Base-by-base conservation (phyloP, 2,797 vertebrate genomes). In the Pipistrellus pipistrellus region DNA sequence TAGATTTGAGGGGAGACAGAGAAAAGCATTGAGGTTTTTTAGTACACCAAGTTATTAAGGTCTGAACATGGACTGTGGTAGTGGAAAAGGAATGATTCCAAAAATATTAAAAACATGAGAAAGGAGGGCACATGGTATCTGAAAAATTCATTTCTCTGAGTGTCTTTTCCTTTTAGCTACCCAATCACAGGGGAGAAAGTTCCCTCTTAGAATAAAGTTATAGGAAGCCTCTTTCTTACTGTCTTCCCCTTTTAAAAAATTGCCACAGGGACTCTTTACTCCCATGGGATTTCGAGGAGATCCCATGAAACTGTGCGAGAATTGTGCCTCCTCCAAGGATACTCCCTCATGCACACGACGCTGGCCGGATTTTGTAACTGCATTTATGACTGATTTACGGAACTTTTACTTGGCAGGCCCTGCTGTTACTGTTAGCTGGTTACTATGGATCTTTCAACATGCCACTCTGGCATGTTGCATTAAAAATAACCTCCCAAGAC, bases 371-470 rank as follows among this genome's bases (percentile, higher is more conserved):
- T 96, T 95, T 97, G 95, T 95, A 96, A 95, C 97, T 90, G 82
- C 88, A 1, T 96, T 96, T 97, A 97, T 97, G 96, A 96, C 96
- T 97, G 97, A 97, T 97, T 97, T 97, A 97, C 95, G 4, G 97
- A 96, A 96, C 96, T 92, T 97, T 92, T 95, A 91, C 92, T 97
- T 97, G 97, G 96, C 97, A 96, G 96, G 91, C 94, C 68, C 32
- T 35, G 82, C 95, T 97, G 97, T 97, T 96, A 95, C 96, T 97
- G 97, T 97, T 97, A 97, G 97, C 88, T 95, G 92, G 97, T 97
- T 97, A 96, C 97, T 97, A 97, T 97, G 97, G 97, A 96, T 97
- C 95, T 95, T 96, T 96, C 97, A 91, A 96, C 97, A 97, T 95
- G 97, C 97, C 97, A 97, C 95, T 97, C 71, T 97, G 97, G 97